phyloP scores from a whole-genome alignment of 2,888 invertebrate species.

The Drosophila greeni region DNA sequence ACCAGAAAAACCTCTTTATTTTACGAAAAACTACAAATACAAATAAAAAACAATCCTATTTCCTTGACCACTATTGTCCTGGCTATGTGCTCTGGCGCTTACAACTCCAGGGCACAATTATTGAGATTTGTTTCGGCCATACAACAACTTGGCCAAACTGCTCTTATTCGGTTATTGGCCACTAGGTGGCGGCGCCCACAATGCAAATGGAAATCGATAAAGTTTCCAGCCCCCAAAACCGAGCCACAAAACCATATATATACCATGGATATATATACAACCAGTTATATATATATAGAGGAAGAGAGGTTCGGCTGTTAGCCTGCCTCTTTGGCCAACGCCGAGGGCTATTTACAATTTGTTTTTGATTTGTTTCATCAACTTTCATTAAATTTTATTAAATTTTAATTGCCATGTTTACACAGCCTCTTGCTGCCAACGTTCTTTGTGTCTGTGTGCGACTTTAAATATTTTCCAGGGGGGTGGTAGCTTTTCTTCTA shows the following conservation, averaged over 20 bases:
- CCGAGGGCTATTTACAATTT: slow-evolving; percentile 40
- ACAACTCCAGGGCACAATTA: slow-evolving; percentile 57
- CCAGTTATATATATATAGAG: not conserved
- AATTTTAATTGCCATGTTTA: slow-evolving; percentile 48
- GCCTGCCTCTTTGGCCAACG: not conserved
- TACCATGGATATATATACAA: not conserved
- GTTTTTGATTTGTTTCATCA: slow-evolving; percentile 56
- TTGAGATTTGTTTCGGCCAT: slow-evolving; percentile 48
- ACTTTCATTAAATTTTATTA: slow-evolving; percentile 60
- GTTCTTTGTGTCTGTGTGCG: not conserved
- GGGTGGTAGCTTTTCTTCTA: not conserved
- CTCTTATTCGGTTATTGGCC: slow-evolving; percentile 24
- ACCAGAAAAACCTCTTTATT: no score
- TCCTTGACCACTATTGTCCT: not conserved
- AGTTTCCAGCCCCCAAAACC: slow-evolving; percentile 12
- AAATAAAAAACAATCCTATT: not conserved
- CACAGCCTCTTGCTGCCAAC: slow-evolving; percentile 14
- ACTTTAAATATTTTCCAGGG: not conserved
- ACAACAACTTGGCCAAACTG: slow-evolving; percentile 35
- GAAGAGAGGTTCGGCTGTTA: slow-evolving; percentile 12
- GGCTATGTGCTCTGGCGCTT: slow-evolving; percentile 18
- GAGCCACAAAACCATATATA: slow-evolving; percentile 7
- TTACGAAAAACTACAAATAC: no score
- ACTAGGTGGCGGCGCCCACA: slow-evolving; percentile 28
- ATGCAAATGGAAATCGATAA: slow-evolving; percentile 32